Percentiles rank a stretch among this genome's conserved stretches.
Evolutionary conservation across 2,113 vertebrate species (phyloP).

Genomic region (Spea multiplicata): DNA sequence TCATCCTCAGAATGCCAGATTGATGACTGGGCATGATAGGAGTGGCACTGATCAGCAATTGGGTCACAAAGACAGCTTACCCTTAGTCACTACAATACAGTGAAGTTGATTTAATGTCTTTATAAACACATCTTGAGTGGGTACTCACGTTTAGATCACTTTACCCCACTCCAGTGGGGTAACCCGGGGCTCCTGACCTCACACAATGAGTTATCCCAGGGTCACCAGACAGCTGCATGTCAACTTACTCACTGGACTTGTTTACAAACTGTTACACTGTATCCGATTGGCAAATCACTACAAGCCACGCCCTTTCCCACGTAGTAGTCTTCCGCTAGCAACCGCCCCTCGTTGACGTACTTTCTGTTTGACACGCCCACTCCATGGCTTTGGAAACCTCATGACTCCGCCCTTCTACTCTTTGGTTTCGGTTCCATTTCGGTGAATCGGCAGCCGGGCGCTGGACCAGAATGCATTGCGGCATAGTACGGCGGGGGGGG

Average conservation of each 20-base stretch:
- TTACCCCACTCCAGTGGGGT: background rate
- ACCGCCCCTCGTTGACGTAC: background rate
- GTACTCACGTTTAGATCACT: background rate
- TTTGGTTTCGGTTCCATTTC: no score
- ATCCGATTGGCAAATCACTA: slow-evolving; percentile 24
- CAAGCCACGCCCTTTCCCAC: slow-evolving; percentile 5
- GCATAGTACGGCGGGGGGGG: background rate
- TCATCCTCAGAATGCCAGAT: no score
- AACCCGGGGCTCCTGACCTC: background rate
- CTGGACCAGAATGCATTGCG: background rate
- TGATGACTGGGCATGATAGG: no score
- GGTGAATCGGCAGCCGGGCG: background rate
- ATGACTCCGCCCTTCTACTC: no score
- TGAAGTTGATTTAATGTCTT: no score
- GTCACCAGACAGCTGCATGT: background rate
- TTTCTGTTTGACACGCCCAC: no score
- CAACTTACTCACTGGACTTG: slow-evolving; percentile 10
- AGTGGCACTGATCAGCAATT: no score
- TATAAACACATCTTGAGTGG: background rate
- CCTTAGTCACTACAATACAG: no score
- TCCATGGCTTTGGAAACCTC: no score
- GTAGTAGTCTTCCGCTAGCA: background rate
- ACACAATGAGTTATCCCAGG: background rate
- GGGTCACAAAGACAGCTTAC: no score
- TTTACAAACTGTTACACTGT: slow-evolving; percentile 35